Base-by-base conservation (phyloP, 1,140 invertebrate genomes). In the Danaus melanippus region DNA sequence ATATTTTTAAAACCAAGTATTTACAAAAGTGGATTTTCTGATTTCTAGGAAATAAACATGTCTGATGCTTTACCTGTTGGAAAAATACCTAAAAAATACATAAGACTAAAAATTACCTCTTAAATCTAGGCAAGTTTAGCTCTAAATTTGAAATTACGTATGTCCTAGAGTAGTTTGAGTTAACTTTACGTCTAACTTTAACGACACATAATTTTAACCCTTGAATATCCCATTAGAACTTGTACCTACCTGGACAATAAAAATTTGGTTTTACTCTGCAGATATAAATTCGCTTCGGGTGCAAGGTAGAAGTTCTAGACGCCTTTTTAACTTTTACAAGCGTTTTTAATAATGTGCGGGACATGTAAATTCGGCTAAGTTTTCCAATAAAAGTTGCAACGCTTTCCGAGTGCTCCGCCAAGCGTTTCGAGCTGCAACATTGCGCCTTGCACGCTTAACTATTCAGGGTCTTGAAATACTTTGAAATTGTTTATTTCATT, bases 301-400 rank as follows among this genome's bases (percentile, higher is more conserved):
- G 44, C 56, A 44, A 51, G 43, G 49, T 54, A 46, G 43, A 64
- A 62, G 67, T 67, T 63, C 54, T 50, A 15, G 50, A 32, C 40
- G 46, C 60, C 52, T 65, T 74, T 62, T 68, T 68, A 71, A 71
- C 60, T 74, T 76, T 79, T 74, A 76, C 69, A 76, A 79, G 69
- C 70, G 69, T 77, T 80, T 80, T 80, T 84, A 82, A 84, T 84
- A 84, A 82, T 76, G 76, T 76, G 70, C 69, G 66, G 69, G 69
- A 71, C 63, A 82, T 84, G 79, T 80, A 82, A 82, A 84, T 84
- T 84, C 69, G 73, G 69, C 50, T 58, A 82, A 84, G 78, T 84
- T 84, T 84, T 82, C 69, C 77, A 84, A 84, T 84, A 84, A 82
- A 82, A 84, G 81, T 84, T 81, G 79, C 76, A 74, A 57, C 64